Conservation (phyloP, 2,888 invertebrate genomes). For the Cecidostiba fungosa region DNA sequence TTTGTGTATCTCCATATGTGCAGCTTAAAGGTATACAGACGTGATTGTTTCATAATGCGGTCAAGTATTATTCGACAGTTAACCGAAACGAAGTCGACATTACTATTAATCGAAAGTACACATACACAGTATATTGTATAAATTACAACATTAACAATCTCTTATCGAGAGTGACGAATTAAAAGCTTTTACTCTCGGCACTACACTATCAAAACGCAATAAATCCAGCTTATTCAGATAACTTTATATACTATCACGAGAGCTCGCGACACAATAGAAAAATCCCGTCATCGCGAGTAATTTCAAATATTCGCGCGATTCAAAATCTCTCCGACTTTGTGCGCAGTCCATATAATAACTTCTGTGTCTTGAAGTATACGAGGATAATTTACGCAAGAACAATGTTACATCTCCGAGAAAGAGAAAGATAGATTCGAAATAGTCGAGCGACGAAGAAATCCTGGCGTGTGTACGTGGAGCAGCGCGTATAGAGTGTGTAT, state of each 20-base stretch:
- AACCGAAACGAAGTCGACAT: not conserved
- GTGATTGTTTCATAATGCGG: not conserved
- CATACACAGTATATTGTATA: not conserved
- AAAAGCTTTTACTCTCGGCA: not conserved
- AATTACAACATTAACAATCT: not conserved
- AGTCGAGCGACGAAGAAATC: not conserved
- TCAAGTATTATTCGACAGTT: not conserved
- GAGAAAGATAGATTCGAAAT: not conserved
- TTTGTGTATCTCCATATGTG: too few species aligned
- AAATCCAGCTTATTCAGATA: not conserved
- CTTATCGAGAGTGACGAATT: not conserved
- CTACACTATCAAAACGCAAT: not conserved
- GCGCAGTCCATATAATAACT: too few species aligned
- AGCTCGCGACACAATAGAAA: not conserved
- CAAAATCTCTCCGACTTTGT: not conserved
- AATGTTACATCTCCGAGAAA: not conserved
- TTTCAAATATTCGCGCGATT: not conserved
- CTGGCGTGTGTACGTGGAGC: not conserved
- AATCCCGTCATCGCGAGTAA: not conserved
- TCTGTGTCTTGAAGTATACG: too few species aligned
- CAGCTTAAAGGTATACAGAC: too few species aligned
- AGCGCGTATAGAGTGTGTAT: not conserved
- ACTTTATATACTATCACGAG: not conserved
- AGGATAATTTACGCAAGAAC: constrained; percentile 26
- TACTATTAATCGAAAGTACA: not conserved